A percentile compares a stretch with the other conserved stretches of the same genome.
Conservation (phyloP, 2,888 invertebrate species). For the Cheilosia scutellata region DNA sequence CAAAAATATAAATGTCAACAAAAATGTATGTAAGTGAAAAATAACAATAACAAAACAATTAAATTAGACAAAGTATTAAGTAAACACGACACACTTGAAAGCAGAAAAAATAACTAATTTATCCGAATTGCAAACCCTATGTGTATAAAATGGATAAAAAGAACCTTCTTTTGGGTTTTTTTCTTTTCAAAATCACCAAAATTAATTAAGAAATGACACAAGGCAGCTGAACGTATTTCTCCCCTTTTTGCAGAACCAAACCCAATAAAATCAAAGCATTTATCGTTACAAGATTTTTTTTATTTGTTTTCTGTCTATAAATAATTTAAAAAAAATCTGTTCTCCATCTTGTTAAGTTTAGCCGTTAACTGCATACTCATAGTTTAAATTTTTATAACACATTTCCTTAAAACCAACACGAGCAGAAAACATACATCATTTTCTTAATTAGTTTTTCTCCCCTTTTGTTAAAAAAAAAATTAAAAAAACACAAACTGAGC, state of each 20-base stretch:
- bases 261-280: conserved; percentile 65
- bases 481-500: conserved; percentile 75
- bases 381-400: conserved; percentile 57
- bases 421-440: conserved; percentile 77
- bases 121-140: conserved; percentile 45
- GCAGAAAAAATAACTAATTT: conserved; percentile 33
- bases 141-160: conserved; percentile 42
- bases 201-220: conserved; percentile 56
- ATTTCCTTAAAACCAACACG: conserved; percentile 53
- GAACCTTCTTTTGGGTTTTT: conserved; percentile 14
- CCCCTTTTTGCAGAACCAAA: conserved; percentile 64
- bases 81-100: conserved; percentile 45
- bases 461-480: conserved; percentile 62
- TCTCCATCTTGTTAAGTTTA: conserved; percentile 61
- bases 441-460: conserved; percentile 65
- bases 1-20: conserved; percentile 73
- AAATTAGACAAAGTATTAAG: conserved; percentile 70
- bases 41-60: conserved; percentile 63
- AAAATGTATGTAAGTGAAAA: conserved; percentile 62
- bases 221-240: conserved; percentile 57
- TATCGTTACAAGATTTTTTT: conserved; percentile 61
- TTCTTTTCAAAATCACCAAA: conserved; percentile 12
- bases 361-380: conserved; percentile 61
- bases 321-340: conserved; percentile 15
- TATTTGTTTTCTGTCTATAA: conserved; percentile 31